A percentile compares a stretch with the other conserved stretches of the same genome.
phyloP scores from a whole-genome alignment of 2,113 vertebrate genomes.

The Cercopithecus mona region DNA sequence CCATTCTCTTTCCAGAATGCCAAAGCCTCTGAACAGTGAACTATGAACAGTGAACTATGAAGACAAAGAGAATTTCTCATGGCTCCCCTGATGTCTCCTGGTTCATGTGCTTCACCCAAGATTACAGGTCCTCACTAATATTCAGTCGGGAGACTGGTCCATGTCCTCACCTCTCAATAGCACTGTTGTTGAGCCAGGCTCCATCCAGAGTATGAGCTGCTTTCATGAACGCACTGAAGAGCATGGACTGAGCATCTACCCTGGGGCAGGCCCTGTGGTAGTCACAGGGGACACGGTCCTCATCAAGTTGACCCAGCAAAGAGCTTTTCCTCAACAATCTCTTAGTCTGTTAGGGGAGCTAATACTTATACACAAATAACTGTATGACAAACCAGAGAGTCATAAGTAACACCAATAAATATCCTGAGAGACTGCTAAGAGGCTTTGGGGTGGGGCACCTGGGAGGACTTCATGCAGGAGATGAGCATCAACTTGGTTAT shows the following conservation, averaged over 20 bases:
- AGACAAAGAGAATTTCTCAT: not conserved
- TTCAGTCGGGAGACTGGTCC: not conserved
- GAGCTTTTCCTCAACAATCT: not conserved
- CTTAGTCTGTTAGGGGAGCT: not conserved
- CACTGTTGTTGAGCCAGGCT: not conserved
- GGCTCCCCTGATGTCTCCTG: not conserved
- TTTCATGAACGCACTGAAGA: not conserved
- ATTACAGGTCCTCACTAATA: not conserved
- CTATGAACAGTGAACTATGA: no score
- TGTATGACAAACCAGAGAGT: not conserved
- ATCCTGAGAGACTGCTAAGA: rapidly evolving
- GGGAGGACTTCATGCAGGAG: not conserved
- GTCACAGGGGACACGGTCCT: rapidly evolving
- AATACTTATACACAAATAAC: not conserved
- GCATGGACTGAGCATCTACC: rapidly evolving
- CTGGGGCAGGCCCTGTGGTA: not conserved
- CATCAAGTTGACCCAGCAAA: not conserved
- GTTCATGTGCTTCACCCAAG: not conserved
- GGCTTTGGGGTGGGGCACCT: not conserved
- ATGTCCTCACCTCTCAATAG: not conserved
- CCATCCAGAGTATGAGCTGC: not conserved
- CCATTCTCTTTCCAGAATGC: not conserved
- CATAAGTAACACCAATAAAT: not conserved
- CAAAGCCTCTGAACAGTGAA: not conserved
- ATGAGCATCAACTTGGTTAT: not conserved